Percentiles rank a stretch among this genome's conserved stretches.
Conservation (phyloP, 2,113 vertebrate genomes). For the Syngnathus scovelli region DNA sequence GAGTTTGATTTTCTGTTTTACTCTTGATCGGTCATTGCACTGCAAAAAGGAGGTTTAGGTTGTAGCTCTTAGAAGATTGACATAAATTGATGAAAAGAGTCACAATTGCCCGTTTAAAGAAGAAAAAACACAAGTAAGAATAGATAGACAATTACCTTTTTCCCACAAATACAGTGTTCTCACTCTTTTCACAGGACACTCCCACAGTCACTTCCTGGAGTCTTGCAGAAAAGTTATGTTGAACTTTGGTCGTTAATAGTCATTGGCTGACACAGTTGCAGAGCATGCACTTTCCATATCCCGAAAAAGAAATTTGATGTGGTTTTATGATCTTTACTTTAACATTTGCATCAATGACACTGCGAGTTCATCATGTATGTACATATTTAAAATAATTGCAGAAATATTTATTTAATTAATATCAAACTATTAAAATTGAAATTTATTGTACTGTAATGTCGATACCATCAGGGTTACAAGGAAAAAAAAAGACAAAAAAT, state of each 20-base stretch:
- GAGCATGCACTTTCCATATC: conserved; percentile 7
- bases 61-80: background rate
- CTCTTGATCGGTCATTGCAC: background rate
- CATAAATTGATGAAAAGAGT: background rate
- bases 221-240: conserved; percentile 18
- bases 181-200: background rate
- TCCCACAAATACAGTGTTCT: background rate
- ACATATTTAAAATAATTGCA: background rate
- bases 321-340: background rate
- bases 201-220: conserved; percentile 42
- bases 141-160: background rate
- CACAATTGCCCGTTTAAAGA: background rate
- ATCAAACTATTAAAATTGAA: background rate
- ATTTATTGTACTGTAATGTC: background rate
- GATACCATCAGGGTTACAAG: too few relatives aligned
- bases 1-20: too few relatives aligned
- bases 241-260: conserved; percentile 47
- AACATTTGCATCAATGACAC: background rate
- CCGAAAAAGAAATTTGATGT: background rate
- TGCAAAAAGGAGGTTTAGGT: background rate
- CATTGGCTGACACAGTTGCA: conserved; percentile 23
- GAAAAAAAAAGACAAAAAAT: too few relatives aligned
- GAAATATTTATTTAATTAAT: background rate
- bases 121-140: background rate
- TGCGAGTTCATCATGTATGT: background rate